Percentiles rank a stretch among this genome's conserved stretches.
Evolutionary conservation across 2,888 invertebrate species (phyloP).

Genomic region (Charanyca ferruginea): DNA sequence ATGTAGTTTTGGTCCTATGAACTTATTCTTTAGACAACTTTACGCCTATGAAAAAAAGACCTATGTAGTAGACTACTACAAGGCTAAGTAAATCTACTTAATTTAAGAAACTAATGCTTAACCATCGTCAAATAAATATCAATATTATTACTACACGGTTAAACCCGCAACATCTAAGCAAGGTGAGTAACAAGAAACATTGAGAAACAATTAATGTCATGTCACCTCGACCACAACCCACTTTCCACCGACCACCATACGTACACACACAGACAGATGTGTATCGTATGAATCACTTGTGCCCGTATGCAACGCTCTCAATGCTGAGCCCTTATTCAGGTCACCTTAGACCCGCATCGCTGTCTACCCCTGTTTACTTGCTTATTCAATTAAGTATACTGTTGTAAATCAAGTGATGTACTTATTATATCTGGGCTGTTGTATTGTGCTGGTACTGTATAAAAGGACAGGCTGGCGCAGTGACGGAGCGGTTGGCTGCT

Average conservation of each 20-base stretch:
- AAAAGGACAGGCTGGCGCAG: too few relatives aligned
- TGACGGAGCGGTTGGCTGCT: too few relatives aligned
- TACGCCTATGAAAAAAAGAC: too few relatives aligned
- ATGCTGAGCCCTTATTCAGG: conserved; percentile 51
- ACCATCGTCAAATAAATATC: background rate
- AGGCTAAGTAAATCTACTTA: too few relatives aligned
- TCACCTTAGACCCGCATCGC: conserved; percentile 54
- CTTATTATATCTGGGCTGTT: background rate
- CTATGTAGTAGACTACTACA: too few relatives aligned
- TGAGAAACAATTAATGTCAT: background rate
- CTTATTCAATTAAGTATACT: conserved; percentile 39
- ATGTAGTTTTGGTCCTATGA: background rate
- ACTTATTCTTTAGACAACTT: background rate
- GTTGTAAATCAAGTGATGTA: conserved; percentile 47
- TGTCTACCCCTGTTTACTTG: conserved; percentile 39
- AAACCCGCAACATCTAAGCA: background rate
- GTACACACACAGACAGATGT: conserved; percentile 6
- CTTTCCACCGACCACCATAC: conserved; percentile 15
- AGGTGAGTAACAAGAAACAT: conserved; percentile 5
- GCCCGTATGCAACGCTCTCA: conserved; percentile 41
- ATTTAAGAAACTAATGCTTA: background rate
- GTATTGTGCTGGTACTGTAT: background rate
- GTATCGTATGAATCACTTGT: conserved; percentile 25
- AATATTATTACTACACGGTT: background rate
- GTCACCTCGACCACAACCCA: conserved; percentile 25